Percentiles rank a stretch among this genome's conserved stretches.
phyloP scores from a whole-genome alignment of 2,888 invertebrate genomes.

The Chalcosyrphus nemorum region DNA sequence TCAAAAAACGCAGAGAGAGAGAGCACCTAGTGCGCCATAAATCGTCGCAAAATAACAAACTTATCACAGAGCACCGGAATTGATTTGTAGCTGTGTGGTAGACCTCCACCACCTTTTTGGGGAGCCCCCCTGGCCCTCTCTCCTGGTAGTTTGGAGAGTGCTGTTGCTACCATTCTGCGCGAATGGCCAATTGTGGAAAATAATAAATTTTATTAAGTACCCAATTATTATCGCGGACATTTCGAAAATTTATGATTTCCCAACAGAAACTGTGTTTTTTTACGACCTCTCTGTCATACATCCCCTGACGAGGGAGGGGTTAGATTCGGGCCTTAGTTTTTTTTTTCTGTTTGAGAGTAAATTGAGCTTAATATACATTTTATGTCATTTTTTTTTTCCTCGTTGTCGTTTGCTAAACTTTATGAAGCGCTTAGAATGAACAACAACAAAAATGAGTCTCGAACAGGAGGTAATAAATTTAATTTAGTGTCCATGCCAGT shows the following conservation, averaged over 20 bases:
- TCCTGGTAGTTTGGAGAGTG: neutral
- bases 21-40: slow-evolving; percentile 64
- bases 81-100: slow-evolving; percentile 72
- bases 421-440: slow-evolving; percentile 34
- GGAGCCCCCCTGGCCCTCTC: slow-evolving; percentile 37
- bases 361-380: slow-evolving; percentile 69
- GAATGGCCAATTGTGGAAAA: slow-evolving; percentile 73
- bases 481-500: slow-evolving; percentile 47
- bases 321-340: slow-evolving; percentile 9
- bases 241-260: slow-evolving; percentile 71
- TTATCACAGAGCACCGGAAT: slow-evolving; percentile 70
- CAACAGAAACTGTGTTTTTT: slow-evolving; percentile 60
- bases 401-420: slow-evolving; percentile 43
- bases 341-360: slow-evolving; percentile 46
- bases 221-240: slow-evolving; percentile 73
- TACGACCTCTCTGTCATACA: slow-evolving; percentile 52
- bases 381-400: slow-evolving; percentile 42
- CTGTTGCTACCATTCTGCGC: slow-evolving; percentile 60
- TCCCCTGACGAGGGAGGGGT: neutral
- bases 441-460: slow-evolving; percentile 29
- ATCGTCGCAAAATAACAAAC: slow-evolving; percentile 72
- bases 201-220: slow-evolving; percentile 73
- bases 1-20: slow-evolving; percentile 25
- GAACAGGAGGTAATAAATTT: slow-evolving; percentile 51
- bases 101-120: slow-evolving; percentile 67